Conservation (phyloP, 2,113 vertebrate species). For the Edolisoma coerulescens region DNA sequence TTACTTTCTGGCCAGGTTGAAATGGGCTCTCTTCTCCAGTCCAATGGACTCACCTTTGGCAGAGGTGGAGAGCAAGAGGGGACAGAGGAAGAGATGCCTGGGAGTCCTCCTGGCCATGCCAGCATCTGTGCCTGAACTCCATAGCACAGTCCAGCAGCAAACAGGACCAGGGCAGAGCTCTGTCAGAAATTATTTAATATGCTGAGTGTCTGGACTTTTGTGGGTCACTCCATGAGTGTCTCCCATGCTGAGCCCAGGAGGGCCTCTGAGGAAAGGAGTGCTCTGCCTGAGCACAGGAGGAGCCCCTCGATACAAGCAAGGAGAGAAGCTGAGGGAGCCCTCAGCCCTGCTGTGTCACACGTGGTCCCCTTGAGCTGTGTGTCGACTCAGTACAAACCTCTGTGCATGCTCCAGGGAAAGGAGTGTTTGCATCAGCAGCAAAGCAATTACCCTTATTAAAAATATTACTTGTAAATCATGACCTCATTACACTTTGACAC, state of each 20-base stretch:
- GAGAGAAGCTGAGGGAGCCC: background rate
- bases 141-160: background rate
- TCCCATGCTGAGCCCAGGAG: background rate
- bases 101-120: background rate
- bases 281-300: background rate
- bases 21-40: background rate
- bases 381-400: background rate
- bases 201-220: background rate
- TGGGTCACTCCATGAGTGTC: background rate
- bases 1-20: background rate
- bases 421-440: background rate
- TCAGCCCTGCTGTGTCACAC: background rate
- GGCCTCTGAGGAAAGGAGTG: background rate
- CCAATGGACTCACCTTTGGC: background rate
- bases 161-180: background rate
- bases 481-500: background rate
- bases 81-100: background rate
- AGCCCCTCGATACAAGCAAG: fast-evolving
- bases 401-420: background rate
- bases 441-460: slow-evolving; percentile 12
- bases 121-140: background rate
- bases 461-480: background rate
- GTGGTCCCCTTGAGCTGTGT: background rate
- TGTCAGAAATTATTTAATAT: background rate
- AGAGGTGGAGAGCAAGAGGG: background rate